These are phyloP conservation scores for Chiloscyllium plagiosum DNA, from an alignment of 2,113 vertebrate genomes.

Conservation along the genomic window DNA sequence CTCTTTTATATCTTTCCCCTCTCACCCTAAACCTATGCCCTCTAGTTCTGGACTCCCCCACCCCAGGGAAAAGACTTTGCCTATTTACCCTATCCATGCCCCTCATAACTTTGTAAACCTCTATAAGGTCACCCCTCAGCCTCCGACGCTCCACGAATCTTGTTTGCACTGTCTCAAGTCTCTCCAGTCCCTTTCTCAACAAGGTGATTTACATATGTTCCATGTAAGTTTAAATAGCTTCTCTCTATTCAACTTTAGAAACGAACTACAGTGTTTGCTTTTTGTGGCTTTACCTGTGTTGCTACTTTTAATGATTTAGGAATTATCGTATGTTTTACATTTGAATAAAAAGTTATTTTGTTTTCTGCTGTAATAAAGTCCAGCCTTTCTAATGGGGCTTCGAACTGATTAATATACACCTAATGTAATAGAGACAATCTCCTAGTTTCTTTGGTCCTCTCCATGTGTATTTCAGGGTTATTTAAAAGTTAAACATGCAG, in stretches of 20 bases:
- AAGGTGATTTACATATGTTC: background rate
- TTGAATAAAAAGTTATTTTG: background rate
- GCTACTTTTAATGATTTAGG: background rate
- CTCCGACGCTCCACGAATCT: too few species aligned
- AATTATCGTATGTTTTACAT: slow-evolving; percentile 4
- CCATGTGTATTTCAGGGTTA: background rate
- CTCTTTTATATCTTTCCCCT: too few species aligned
- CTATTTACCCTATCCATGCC: too few species aligned
- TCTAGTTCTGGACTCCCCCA: too few species aligned
- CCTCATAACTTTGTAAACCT: too few species aligned
- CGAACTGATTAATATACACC: background rate
- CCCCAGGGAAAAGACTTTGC: too few species aligned
- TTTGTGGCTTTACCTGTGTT: background rate
- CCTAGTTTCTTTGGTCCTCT: background rate
- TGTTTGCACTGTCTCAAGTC: background rate
- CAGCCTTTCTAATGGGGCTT: background rate
- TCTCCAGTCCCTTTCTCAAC: too few species aligned
- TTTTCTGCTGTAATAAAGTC: background rate
- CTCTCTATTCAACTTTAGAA: background rate
- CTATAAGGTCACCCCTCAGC: too few species aligned
- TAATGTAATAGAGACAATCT: background rate
- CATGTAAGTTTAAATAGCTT: background rate
- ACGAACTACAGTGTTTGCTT: background rate
- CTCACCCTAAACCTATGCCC: too few species aligned
- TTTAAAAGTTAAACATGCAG: slow-evolving; percentile 3